Evolutionary conservation across 2,888 invertebrate genomes (phyloP).

Genomic region (Ceriagrion tenellum): DNA sequence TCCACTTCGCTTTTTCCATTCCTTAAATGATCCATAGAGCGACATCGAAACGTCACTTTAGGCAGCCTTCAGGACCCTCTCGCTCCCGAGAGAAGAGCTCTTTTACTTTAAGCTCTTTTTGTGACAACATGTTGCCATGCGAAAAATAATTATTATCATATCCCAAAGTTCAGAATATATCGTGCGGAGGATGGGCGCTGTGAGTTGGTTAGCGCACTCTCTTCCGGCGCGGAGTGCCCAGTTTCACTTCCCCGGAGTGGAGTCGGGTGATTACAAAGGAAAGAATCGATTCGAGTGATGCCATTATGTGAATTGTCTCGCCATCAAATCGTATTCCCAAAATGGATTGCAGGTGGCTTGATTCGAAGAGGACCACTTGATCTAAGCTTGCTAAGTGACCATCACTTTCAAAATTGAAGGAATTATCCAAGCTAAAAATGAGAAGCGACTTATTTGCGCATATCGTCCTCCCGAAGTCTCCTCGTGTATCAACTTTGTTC

Average conservation of each 20-base stretch:
- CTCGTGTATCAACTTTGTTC: not conserved
- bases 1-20: not conserved
- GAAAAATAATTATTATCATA: no score
- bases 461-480: not conserved
- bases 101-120: no score
- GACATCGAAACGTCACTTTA: not conserved
- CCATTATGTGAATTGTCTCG: not conserved
- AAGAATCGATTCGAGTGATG: not conserved
- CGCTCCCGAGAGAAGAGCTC: no score
- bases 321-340: not conserved
- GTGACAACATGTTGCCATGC: no score
- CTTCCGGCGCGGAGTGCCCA: not conserved
- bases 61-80: not conserved
- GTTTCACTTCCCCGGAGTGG: not conserved
- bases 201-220: not conserved
- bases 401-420: not conserved
- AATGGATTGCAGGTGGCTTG: not conserved
- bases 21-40: not conserved
- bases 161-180: no score
- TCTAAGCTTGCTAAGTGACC: not conserved
- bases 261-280: not conserved
- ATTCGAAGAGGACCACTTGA: not conserved
- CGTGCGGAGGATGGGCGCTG: not conserved
- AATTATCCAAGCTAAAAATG: not conserved
- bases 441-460: not conserved